Evolutionary conservation across 2,888 invertebrate genomes (phyloP).

Genomic region (Phyllotreta cruciferae): DNA sequence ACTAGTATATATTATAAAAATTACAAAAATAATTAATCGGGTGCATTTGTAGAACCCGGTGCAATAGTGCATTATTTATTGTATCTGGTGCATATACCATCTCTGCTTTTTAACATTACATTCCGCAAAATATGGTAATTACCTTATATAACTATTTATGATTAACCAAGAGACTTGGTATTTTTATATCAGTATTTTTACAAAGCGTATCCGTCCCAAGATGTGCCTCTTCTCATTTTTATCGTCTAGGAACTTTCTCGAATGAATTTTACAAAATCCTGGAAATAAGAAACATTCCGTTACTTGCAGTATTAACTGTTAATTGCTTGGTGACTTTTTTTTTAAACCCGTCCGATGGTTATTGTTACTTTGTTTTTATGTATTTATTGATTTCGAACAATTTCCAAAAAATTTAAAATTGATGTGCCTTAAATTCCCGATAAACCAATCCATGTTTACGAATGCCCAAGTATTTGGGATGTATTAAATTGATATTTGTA

Average conservation of each 20-base stretch:
- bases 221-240: constrained; percentile 22
- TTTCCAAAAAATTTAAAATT: neutral
- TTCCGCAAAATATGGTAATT: constrained; percentile 31
- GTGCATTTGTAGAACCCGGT: too few species aligned
- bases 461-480: constrained; percentile 7
- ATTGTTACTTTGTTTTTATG: too few species aligned
- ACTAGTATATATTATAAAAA: too few species aligned
- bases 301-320: constrained; percentile 1
- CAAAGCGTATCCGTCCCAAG: constrained; percentile 21
- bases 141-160: constrained; percentile 25
- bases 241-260: constrained; percentile 11
- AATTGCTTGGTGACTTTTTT: too few species aligned
- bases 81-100: too few species aligned
- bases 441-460: neutral
- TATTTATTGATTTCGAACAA: too few species aligned
- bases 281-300: neutral
- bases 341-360: too few species aligned
- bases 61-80: too few species aligned
- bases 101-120: constrained; percentile 14
- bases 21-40: neutral
- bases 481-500: neutral
- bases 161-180: constrained; percentile 31
- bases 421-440: constrained; percentile 7
- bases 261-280: neutral
- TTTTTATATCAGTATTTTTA: constrained; percentile 35